phyloP scores from a whole-genome alignment of 2,888 invertebrate genomes.

The Oegoconia quadripuncta region DNA sequence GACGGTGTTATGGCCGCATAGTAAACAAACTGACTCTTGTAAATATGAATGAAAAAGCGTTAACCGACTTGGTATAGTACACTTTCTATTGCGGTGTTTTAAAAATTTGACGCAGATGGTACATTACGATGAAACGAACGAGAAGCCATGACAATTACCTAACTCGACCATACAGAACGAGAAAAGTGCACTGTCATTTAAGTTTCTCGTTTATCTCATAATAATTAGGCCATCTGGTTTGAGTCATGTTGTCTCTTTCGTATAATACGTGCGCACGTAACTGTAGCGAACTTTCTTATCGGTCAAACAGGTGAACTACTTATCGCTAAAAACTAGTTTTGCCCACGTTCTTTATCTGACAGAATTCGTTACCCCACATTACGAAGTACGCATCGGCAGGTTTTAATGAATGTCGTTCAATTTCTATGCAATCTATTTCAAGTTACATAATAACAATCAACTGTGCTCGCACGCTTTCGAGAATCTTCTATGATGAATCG shows the following conservation, averaged over 20 bases:
- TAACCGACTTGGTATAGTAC: slow-evolving; percentile 25
- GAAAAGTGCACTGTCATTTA: background rate
- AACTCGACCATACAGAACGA: slow-evolving; percentile 4
- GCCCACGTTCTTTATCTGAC: background rate
- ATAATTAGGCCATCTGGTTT: no score
- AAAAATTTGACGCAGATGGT: slow-evolving; percentile 20
- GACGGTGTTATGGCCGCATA: slow-evolving; percentile 9
- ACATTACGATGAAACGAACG: background rate
- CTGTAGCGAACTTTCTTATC: slow-evolving; percentile 28
- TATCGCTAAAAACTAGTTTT: slow-evolving; percentile 7
- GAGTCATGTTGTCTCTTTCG: background rate
- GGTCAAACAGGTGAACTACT: slow-evolving; percentile 24
- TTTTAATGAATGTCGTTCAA: slow-evolving; percentile 6
- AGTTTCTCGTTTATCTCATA: background rate
- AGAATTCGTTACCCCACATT: background rate
- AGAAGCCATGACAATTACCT: background rate
- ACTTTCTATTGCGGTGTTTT: slow-evolving; percentile 45
- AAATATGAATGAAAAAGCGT: slow-evolving; percentile 21
- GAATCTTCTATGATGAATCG: slow-evolving; percentile 27
- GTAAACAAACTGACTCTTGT: slow-evolving; percentile 17
- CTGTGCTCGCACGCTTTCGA: slow-evolving; percentile 29
- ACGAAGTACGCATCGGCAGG: background rate
- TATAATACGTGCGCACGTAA: background rate
- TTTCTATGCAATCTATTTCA: slow-evolving; percentile 16
- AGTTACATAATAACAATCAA: slow-evolving; percentile 25